Evolutionary conservation across 2,888 invertebrate genomes (phyloP), one percentile per base, ranked within the genome.

Genomic region (Phortica okadai): DNA sequence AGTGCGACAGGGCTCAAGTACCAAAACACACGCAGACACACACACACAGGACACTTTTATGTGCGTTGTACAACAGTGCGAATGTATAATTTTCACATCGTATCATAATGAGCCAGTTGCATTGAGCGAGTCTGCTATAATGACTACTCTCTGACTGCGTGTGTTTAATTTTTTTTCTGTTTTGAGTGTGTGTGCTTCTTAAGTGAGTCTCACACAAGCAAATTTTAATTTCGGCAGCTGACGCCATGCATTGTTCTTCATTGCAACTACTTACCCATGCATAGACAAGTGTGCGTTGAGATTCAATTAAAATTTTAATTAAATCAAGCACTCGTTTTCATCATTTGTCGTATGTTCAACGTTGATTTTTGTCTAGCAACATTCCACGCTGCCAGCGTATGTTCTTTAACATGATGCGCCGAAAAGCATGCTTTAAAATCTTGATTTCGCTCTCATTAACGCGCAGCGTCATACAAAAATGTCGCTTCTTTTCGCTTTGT

Each of bases 241-340:
- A 85, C 66, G 42, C 7, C 62, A 62, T 62, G 21, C 10, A 62
- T 21, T 66, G 42, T 42, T 16, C 56, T 7, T 42, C 42, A 5
- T 14, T n/a, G 10, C 42, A 8, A 7, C 16, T 21, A 58, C 58
- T n/a, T n/a, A 16, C 5, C 10, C 59, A 16, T 8, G 8, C 56
- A 56, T 56, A 56, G 33, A 33, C 33, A 33, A 33, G 33, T 33
- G 33, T 33, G 1, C 33, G 33, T 4, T 33, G 56, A 75, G 76
- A 83, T 83, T 80, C 82, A 87, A 86, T 85, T 81, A 84, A 87
- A 85, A 84, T 83, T 85, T 84, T 85, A 85, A 85, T 85, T 87
- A 85, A 85, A 86, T 80, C 83, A 84, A 82, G 86, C 88, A 80
- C 81, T 84, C 79, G 81, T 77, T 81, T 77, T 74, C 54, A 66